phyloP scores from a whole-genome alignment of 2,888 invertebrate species.

The Campoplex nolae region DNA sequence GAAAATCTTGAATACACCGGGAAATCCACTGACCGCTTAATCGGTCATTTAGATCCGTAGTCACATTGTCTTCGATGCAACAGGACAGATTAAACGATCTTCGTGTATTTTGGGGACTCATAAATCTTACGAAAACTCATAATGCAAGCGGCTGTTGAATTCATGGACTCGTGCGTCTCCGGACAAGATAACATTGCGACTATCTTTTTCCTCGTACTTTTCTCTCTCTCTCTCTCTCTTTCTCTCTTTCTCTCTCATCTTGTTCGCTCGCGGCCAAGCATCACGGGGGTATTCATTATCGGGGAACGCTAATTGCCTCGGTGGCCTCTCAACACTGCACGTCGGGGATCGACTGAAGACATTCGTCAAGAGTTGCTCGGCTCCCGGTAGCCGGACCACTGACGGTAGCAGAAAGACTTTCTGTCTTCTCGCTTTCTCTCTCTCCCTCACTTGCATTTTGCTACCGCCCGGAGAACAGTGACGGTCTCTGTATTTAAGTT shows the following conservation, averaged over 20 bases:
- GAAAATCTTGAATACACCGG: neutral
- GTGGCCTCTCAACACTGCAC: constrained; percentile 62
- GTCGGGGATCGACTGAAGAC: constrained; percentile 61
- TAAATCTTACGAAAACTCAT: constrained; percentile 38
- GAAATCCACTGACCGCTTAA: neutral
- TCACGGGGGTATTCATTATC: constrained; percentile 70
- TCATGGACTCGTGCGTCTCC: constrained; percentile 14
- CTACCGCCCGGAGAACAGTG: constrained; percentile 67
- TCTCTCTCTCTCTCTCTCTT: neutral
- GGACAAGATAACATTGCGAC: constrained; percentile 14
- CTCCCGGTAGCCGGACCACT: constrained; percentile 46
- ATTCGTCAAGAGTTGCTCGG: constrained; percentile 69
- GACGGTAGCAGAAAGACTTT: constrained; percentile 67
- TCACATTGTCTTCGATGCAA: neutral
- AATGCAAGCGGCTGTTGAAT: constrained; percentile 31
- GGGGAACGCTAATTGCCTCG: constrained; percentile 73
- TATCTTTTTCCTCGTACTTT: constrained; percentile 12
- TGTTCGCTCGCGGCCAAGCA: constrained; percentile 35
- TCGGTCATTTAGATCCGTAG: neutral
- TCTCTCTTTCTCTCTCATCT: constrained; percentile 17
- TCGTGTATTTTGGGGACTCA: constrained; percentile 23
- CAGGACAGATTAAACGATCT: constrained; percentile 2
- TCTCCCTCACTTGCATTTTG: constrained; percentile 59
- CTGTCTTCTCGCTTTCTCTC: constrained; percentile 66
- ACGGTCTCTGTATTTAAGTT: constrained; percentile 66